These are phyloP conservation scores for Manis pentadactyla DNA, from an alignment of 2,797 vertebrate genomes.

Conservation along the genomic window DNA sequence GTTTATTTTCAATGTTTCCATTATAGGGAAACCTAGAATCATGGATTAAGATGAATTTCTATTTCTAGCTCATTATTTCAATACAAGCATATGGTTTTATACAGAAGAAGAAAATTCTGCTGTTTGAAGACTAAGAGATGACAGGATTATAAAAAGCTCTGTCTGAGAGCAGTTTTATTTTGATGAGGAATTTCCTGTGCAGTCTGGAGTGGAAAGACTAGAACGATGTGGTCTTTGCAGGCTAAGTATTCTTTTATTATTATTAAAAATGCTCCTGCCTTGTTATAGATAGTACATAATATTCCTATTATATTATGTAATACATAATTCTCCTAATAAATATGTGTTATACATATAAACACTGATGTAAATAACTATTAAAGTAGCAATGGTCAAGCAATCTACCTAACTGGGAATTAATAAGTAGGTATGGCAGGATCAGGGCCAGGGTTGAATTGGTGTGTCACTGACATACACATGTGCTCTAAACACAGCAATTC, in stretches of 20 bases:
- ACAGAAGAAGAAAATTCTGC: background rate
- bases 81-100: slow-evolving; percentile 21
- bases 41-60: background rate
- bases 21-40: background rate
- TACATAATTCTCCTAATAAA: background rate
- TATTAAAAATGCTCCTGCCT: background rate
- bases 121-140: slow-evolving; percentile 8
- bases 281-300: background rate
- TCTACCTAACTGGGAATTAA: background rate
- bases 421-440: background rate
- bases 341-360: background rate
- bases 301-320: background rate
- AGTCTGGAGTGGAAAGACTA: slow-evolving; percentile 18
- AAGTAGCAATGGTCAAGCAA: background rate
- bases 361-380: background rate
- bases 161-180: slow-evolving; percentile 36
- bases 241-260: background rate
- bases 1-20: background rate
- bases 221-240: background rate
- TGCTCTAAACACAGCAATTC: background rate
- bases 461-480: background rate
- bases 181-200: slow-evolving; percentile 53
- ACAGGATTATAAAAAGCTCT: background rate
- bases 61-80: slow-evolving; percentile 1
- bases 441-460: background rate